Base-by-base conservation (phyloP, 2,888 invertebrate species). In the Perdita meconis region DNA sequence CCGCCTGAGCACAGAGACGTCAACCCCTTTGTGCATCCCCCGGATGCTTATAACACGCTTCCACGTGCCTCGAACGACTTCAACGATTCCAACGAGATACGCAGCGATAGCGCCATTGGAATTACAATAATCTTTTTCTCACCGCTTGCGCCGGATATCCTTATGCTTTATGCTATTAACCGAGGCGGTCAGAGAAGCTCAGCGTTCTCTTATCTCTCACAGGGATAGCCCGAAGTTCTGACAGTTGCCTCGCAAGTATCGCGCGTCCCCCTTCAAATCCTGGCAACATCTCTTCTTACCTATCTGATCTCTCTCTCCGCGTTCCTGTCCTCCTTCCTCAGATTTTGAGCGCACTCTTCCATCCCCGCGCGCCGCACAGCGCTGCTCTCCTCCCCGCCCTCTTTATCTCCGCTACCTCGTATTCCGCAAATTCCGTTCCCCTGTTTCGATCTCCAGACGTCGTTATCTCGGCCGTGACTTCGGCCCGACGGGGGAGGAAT, bases 21-120 rank as follows among this genome's bases (percentile, higher is more conserved):
- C 80, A n/a, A 78, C 75, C 80, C 80, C 75, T 75, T 80, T 66
- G 42, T 68, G 30, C 64, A 42, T 24, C 78, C 64, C 64, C 60
- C 22, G 12, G 53, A 22, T 19, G 64, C 66, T 71, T 57, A 56
- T 65, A 70, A 64, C 22, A 38, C 64, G 68, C 56, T 56, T 61
- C 40, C 70, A 65, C 77, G 66, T 57, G 70, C 61, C 78, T 26
- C n/a, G 19, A 8, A 42, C 64, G 61, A 61, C 56, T 66, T 57
- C 59, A 61, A 70, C 78, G 26, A 47, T 68, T 59, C 68, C 57
- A 76, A 55, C 47, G 63, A 68, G 77, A 75, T 59, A 57, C 50
- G 16, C 53, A 16, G 12, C 19, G 73, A 19, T 36, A 22, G 10
- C n/a, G 42, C n/a, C 47, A 3, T 13, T 19, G 34, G 56, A 61